A percentile compares a stretch with the other conserved stretches of the same genome.
Conservation (phyloP, 1,140 invertebrate species). For the Leptinotarsa undecemlineata region DNA sequence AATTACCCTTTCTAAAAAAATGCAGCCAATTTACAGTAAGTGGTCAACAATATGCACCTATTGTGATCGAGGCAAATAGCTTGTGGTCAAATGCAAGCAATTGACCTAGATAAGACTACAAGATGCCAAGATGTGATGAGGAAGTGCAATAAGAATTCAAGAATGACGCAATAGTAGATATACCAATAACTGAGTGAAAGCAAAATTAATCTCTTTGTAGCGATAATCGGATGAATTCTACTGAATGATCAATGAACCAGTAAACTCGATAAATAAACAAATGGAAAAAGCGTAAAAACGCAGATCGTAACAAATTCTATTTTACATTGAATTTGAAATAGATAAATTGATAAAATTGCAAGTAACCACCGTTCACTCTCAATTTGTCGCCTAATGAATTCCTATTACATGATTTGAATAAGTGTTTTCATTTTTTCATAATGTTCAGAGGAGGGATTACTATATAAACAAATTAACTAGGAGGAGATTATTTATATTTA, state of each 20-base stretch:
- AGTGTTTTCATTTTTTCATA: conserved; percentile 23
- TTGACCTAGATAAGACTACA: background rate
- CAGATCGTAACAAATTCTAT: conserved; percentile 15
- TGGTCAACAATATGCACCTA: too few species aligned
- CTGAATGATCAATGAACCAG: conserved; percentile 19
- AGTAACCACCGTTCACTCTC: conserved; percentile 19
- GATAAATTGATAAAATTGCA: conserved; percentile 21
- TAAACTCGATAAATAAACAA: conserved; percentile 25
- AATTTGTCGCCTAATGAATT: conserved; percentile 28
- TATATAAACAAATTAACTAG: conserved; percentile 21
- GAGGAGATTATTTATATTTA: background rate
- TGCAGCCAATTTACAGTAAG: too few species aligned
- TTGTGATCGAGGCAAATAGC: background rate
- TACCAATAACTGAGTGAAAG: conserved; percentile 19
- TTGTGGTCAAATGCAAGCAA: background rate
- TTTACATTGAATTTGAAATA: conserved; percentile 15
- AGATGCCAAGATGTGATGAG: conserved; percentile 4
- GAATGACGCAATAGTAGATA: background rate
- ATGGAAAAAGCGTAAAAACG: conserved; percentile 14
- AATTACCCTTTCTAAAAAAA: too few species aligned
- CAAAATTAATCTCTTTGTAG: conserved; percentile 13
- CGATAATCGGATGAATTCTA: conserved; percentile 11
- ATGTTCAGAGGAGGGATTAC: background rate
- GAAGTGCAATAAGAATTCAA: conserved; percentile 10
- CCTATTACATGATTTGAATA: conserved; percentile 26